Evolutionary conservation across 1,140 invertebrate genomes (phyloP), one percentile per base, ranked within the genome.

Genomic region (Pseudomyrmex cubaensis): DNA sequence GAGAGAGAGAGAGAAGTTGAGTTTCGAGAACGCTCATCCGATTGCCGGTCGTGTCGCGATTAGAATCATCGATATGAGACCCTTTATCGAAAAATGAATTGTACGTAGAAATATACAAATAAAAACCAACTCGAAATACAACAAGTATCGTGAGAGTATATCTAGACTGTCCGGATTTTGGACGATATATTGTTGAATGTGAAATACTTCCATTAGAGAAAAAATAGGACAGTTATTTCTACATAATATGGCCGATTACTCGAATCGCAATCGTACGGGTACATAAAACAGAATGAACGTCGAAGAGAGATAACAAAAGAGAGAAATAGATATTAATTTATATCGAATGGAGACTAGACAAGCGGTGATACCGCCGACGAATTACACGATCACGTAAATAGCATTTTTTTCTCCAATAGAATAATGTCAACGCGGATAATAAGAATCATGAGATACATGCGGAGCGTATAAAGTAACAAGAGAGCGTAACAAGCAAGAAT

Each of bases 51-150:
- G 12, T 48, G 35, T 57, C 54, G 1, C 22, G 46, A 64, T 76
- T 76, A 46, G 22, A 46, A 1, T 63, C 52, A 75, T n/a, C 63
- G 20, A 59, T 59, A 48, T 3, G 54, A 35, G 35, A 44, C 12
- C 25, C 48, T 59, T 17, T 44, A 80, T 72, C 66, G 66, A 80
- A 61, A 72, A 80, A 80, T 80, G 46, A 72, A 72, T 59, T 61
- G 61, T 57, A 59, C 35, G 5, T 25, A 25, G 25, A 25, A 25
- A 25, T 35, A 35, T 35, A 35, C 35, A 35, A 35, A 35, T 7
- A 35, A 35, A 7, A 35, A 35, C 35, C 0, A 35, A 35, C 3
- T 20, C 10, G 3, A 48, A 56, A 61, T 35, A 10, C 25, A 70
- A 70, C 54, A 20, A 25, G 20, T 7, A 35, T 35, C 35, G 44